Percentiles rank a stretch among this genome's conserved stretches.
Evolutionary conservation across 2,888 invertebrate genomes (phyloP).

Genomic region (Julus scandinavius): DNA sequence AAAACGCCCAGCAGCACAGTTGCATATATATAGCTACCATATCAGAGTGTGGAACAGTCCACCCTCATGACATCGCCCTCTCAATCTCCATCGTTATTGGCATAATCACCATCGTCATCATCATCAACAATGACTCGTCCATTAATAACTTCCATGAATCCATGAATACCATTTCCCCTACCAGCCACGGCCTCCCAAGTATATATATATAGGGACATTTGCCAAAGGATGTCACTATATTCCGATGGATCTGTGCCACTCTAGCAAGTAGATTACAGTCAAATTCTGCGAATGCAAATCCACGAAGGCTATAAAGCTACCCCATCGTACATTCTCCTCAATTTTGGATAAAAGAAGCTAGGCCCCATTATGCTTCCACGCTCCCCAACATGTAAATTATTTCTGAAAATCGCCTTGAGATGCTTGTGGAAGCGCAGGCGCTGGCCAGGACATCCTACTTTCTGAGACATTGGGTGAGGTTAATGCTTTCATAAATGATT

Average conservation of each 20-base stretch:
- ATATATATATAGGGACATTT: not conserved
- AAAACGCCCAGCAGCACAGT: no score
- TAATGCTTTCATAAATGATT: slow-evolving; percentile 36
- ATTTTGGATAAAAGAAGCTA: not conserved
- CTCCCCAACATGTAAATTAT: not conserved
- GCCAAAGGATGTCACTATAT: not conserved
- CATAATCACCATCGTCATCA: not conserved
- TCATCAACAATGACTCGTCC: not conserved
- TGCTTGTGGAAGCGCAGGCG: not conserved
- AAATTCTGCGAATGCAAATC: slow-evolving; percentile 41
- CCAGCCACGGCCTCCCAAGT: not conserved
- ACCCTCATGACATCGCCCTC: not conserved
- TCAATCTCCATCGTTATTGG: not conserved
- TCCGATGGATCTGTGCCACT: not conserved
- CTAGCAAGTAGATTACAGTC: not conserved
- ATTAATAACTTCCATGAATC: not conserved
- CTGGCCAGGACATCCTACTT: not conserved
- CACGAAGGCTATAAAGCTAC: not conserved
- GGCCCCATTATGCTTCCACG: not conserved
- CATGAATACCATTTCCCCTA: not conserved
- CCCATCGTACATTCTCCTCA: slow-evolving; percentile 12
- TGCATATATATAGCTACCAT: no score
- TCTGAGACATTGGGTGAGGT: slow-evolving; percentile 22
- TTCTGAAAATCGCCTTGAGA: slow-evolving; percentile 1
- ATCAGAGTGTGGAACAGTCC: no score